Evolutionary conservation across 2,888 invertebrate genomes (phyloP), one percentile per base, ranked within the genome.

Genomic region (Onchidella celtica): DNA sequence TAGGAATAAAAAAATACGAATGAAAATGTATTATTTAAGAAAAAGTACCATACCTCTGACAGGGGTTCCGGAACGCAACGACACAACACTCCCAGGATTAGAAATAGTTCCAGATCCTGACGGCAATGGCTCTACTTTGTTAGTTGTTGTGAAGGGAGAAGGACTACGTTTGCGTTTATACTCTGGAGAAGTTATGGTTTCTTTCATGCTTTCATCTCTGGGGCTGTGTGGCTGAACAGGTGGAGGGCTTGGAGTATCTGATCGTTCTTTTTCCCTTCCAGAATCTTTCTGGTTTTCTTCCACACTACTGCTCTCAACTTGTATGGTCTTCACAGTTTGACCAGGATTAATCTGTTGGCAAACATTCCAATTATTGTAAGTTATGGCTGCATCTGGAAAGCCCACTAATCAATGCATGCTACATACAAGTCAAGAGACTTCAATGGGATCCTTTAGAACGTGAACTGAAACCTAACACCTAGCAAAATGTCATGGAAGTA

Each of bases 61-160:
- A 57, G 82, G 79, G 9, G 61, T 57, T 27, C 36, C 32, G 27
- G 82, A 82, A 0, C 72, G 27, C 59, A 82, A 36, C 9, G 82
- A 82, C 29, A 61, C 73, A 29, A 61, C 38, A 74, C 82, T 82
- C 34, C 79, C 82, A 11, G 65, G 70, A 57, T 32, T 69, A 6
- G 24, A 24, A 27, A n/a, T 14, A 27, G 36, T 66, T 6, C 61
- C 65, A 3, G 69, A 73, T 55, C 32, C 72, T 29, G 66, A 65
- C 21, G 66, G 36, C 2, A 78, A 34, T 9, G 87, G 87, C 65
- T 84, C 80, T 38, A 87, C 86, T 66, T 79, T 76, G 77, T 87
- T 87, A 36, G 81, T 84, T 3, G 83, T 61, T 3, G 83, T 61
- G 74, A 84, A 84, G 11, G 86, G 85, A 11, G 86, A 86, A 32